Evolutionary conservation across 2,888 invertebrate species (phyloP).

Genomic region (Trichogramma dendrolimi): DNA sequence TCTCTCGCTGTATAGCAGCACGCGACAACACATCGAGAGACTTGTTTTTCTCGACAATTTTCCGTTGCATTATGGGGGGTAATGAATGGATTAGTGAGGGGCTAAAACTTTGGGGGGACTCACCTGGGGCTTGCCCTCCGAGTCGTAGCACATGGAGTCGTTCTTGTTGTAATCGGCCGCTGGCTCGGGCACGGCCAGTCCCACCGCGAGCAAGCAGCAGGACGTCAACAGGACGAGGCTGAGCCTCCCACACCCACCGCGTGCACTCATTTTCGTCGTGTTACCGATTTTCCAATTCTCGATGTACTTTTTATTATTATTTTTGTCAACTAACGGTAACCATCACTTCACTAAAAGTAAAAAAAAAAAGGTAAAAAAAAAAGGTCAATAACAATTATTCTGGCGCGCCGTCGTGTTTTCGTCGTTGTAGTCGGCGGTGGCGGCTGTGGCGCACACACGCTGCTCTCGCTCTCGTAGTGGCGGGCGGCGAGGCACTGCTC

Average conservation of each 20-base stretch:
- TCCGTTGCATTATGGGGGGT: too few relatives aligned
- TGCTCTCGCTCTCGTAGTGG: neutral
- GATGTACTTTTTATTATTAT: neutral
- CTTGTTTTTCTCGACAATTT: too few relatives aligned
- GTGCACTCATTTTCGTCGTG: neutral
- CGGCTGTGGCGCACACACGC: neutral
- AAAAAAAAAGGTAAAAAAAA: neutral
- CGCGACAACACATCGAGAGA: too few relatives aligned
- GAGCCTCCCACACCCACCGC: constrained; percentile 7
- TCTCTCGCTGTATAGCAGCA: too few relatives aligned
- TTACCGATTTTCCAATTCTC: neutral
- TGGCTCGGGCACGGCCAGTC: constrained; percentile 43
- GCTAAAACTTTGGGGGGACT: constrained; percentile 7
- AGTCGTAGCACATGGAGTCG: constrained; percentile 49
- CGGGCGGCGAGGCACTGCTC: constrained; percentile 4
- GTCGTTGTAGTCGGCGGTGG: too few relatives aligned
- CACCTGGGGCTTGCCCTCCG: constrained; percentile 44
- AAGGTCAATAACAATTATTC: too few relatives aligned
- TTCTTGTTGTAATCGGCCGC: constrained; percentile 40
- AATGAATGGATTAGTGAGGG: too few relatives aligned
- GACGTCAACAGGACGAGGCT: neutral
- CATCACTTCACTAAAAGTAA: neutral
- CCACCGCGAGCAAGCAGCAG: constrained; percentile 19
- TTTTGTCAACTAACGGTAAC: neutral
- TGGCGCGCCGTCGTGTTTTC: too few relatives aligned